Base-by-base conservation (phyloP, 1,140 invertebrate species). In the Platyscapa corneri region DNA sequence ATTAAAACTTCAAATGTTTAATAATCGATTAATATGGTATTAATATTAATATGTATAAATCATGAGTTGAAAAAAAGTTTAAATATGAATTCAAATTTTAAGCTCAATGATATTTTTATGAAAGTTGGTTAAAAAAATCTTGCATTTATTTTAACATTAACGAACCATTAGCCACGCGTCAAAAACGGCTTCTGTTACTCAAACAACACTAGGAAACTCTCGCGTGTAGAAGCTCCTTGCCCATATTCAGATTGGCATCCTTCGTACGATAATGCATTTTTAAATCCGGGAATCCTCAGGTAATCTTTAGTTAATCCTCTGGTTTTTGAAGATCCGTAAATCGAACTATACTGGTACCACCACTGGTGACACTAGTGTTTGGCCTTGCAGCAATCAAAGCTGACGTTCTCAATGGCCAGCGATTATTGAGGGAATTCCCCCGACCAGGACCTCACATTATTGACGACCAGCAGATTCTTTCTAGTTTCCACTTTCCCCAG, bases 391-490 rank as follows among this genome's bases (percentile, higher is more conserved):
- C 75, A 77, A 34, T 77, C 12, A 0, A 23, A 37, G n/a, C 37
- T 39, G 1, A 14, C 37, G 3, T 74, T 42, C 49, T 39, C 49
- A 79, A 79, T 79, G 32, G 34, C 56, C 2, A 37, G 16, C 32
- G 77, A 79, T 79, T 64, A 79, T 79, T 64, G 56, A 32, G 77
- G 77, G 77, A 39, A 79, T 37, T 79, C 56, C 77, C 77, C 49
- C 49, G 37, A 23, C 18, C 1, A 14, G 32, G 5, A 30, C 18
- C 14, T 60, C 5, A 27, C 77, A 74, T 74, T 74, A 42, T 74
- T 42, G 37, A 42, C 23, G 23, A 74, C 37, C 39, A 74, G 37
- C 37, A 74, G 46, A 49, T n/a, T 49, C 16, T 39, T 0, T 10
- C 23, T 74, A 23, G 46, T n/a, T 39, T 18, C 53, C 2, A 37